Evolutionary conservation across 1,140 invertebrate species (phyloP), one percentile per base, ranked within the genome.

Genomic region (Cydia amplana): DNA sequence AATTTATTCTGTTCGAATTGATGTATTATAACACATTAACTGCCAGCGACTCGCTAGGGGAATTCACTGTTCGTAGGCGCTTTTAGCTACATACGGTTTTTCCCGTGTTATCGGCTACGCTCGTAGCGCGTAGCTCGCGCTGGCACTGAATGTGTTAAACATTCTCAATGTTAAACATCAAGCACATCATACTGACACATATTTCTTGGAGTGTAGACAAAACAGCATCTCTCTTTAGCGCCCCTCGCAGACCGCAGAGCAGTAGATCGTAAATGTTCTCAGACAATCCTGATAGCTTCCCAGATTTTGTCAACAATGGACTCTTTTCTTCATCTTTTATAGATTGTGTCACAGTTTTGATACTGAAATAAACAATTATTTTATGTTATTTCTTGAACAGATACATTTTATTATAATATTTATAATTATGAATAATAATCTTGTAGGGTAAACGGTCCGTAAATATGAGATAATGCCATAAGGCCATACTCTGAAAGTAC

Each of bases 221-320:
- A 67, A 96, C 94, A 77, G 93, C 92, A 85, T 97, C 96, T 87
- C 95, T 96, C 84, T 96, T 96, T 70, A 97, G 82, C 74, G 90
- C 93, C 63, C 95, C 96, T 77, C 94, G 94, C 65, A 96, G 92
- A 74, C 96, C 95, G 89, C 95, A 95, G 77, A 95, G 94, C 74
- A 97, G 93, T 76, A 97, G 93, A 75, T 94, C 93, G 83, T 95
- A 94, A 32, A 95, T 89, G 82, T 92, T 93, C 80, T 92, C 91
- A 43, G 93, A 94, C 55, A 95, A 85, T 32, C 91, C 91, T 75
- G 93, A 92, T 5, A 93, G 74, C 83, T 93, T 94, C 46, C 87
- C 91, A 74, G 88, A 93, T 84, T 94, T 93, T 76, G 93, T 93
- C 83, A 94, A 93, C 74, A 94, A 80, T 43, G 94, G 93, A 83